Percentiles rank a stretch among this genome's conserved stretches.
These are phyloP conservation scores for Alca torda DNA, from an alignment of 2,797 vertebrate genomes.

Conservation along the genomic window DNA sequence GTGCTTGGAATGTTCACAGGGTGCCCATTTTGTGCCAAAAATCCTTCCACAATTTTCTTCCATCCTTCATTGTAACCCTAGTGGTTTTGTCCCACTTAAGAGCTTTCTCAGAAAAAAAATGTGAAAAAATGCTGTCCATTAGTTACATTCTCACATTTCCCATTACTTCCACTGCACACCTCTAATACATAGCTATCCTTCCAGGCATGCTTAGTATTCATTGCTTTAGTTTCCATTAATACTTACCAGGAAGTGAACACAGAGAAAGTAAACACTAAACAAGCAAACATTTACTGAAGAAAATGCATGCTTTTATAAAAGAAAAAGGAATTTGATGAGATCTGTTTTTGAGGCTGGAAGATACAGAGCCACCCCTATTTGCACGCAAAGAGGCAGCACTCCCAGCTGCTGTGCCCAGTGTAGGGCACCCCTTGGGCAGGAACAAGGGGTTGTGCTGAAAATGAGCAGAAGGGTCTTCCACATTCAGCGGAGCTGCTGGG, in stretches of 20 bases:
- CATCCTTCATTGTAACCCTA: background rate
- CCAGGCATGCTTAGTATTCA: background rate
- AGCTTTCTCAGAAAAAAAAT: background rate
- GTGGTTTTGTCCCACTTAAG: background rate
- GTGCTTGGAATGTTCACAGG: too few relatives aligned
- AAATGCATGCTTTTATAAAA: background rate
- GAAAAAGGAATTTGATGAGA: background rate
- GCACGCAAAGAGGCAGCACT: background rate
- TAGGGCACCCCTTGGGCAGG: background rate
- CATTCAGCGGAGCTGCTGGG: background rate
- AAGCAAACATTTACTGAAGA: background rate
- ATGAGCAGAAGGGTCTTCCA: background rate
- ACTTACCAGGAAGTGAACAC: background rate
- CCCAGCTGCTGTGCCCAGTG: background rate
- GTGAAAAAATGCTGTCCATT: background rate
- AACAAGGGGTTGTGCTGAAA: background rate
- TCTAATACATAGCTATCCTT: background rate
- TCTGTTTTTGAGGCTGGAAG: background rate
- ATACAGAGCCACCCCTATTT: background rate
- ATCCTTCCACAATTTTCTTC: too few relatives aligned
- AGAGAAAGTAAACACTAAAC: background rate
- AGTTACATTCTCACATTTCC: background rate
- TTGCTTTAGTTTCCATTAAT: background rate
- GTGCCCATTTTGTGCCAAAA: too few relatives aligned
- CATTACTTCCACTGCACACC: background rate